Evolutionary conservation across 2,113 vertebrate genomes (phyloP), one percentile per base, ranked within the genome.

Genomic region (Hippocampus abdominalis): DNA sequence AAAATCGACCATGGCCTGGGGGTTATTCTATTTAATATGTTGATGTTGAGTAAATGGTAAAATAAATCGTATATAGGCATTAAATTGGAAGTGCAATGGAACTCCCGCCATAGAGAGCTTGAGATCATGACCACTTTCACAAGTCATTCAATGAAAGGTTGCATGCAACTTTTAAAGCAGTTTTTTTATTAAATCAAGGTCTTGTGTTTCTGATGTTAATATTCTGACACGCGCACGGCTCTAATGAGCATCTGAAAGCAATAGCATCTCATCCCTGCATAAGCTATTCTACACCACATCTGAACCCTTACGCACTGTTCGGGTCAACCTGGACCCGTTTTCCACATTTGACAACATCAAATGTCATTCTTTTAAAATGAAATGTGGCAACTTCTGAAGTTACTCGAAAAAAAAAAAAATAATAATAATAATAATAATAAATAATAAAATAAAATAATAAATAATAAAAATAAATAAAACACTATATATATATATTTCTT

Each of bases 201-300:
- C 54, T 29, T 51, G 64, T 70, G 48, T 61, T 80, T 76, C 48
- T 78, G 53, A 10, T 69, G 60, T 72, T 66, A 42, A 53, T 48
- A 73, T 77, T 80, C 10, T 2, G 76, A 74, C 42, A 69, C 71
- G 67, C 80, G 78, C 75, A 63, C 79, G 62, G 36, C 69, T 81
- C 40, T 81, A 74, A 85, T 82, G 80, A 84, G 78, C 32, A 36
- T 36, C 32, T 36, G 32, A 36, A 36, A 36, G 32, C 32, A 36
- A 36, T 36, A 6, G 32, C 32, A 36, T 36, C 32, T 36, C 32
- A 36, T 6, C 4, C 32, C 4, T 36, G 32, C 32, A 79, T 78
- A 70, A 80, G 74, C 68, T 72, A 75, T 48, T 40, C 71, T 71
- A 78, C 78, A 72, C 44, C 10, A 57, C 70, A 80, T 75, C 80